These are phyloP conservation scores for Zaprionus capensis DNA, from an alignment of 1,140 invertebrate genomes.

Conservation along the genomic window DNA sequence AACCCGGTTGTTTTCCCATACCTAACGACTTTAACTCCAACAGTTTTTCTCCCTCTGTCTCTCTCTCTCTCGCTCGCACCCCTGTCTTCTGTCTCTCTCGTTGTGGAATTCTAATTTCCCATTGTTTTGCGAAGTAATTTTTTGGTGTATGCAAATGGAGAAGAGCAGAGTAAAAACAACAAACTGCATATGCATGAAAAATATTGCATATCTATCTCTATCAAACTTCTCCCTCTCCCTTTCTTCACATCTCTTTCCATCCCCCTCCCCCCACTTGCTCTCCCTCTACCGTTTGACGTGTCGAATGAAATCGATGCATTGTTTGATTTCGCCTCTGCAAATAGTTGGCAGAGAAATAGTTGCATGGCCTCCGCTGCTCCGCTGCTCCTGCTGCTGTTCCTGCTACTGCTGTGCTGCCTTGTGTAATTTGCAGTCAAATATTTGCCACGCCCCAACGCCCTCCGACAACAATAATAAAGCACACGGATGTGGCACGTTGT, in stretches of 20 bases:
- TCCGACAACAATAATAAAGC: slow-evolving; percentile 21
- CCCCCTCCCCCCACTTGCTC: background rate
- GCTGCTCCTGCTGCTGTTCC: background rate
- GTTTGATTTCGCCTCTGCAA: slow-evolving; percentile 46
- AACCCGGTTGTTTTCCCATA: background rate
- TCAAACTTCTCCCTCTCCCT: background rate
- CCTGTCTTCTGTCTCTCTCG: background rate
- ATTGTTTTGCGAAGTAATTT: slow-evolving; percentile 6
- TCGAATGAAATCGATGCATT: slow-evolving; percentile 29
- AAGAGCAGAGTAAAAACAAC: slow-evolving; percentile 2
- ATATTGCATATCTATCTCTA: background rate
- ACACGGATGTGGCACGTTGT: background rate
- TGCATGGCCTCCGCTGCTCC: background rate
- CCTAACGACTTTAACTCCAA: background rate
- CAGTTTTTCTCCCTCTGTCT: background rate
- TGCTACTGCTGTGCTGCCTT: slow-evolving; percentile 17
- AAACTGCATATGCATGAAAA: slow-evolving; percentile 10
- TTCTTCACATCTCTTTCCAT: no score
- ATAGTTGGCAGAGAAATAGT: slow-evolving; percentile 22
- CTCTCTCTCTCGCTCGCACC: background rate
- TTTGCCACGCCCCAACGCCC: slow-evolving; percentile 14
- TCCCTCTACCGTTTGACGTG: background rate
- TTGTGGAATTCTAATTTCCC: background rate
- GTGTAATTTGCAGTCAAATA: slow-evolving; percentile 53
- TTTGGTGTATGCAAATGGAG: slow-evolving; percentile 1